phyloP scores from a whole-genome alignment of 2,113 vertebrate species.

The Empidonax alnorum region DNA sequence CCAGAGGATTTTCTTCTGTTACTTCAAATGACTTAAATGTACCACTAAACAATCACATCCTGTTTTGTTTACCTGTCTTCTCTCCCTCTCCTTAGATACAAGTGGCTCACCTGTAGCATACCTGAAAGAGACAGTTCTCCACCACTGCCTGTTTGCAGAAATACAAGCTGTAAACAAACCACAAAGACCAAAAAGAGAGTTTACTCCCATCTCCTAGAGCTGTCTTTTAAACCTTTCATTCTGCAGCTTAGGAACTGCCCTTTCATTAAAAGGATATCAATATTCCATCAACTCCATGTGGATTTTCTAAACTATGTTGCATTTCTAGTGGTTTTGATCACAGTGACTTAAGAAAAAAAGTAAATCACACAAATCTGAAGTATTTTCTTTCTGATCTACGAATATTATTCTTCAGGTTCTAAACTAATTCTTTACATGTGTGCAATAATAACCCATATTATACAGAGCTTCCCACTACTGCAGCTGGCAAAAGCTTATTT shows the following conservation, averaged over 20 bases:
- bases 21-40: background rate
- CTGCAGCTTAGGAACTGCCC: background rate
- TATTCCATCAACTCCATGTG: background rate
- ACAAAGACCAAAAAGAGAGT: background rate
- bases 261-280: background rate
- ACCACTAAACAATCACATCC: background rate
- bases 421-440: background rate
- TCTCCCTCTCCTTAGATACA: background rate
- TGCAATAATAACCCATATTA: background rate
- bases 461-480: background rate
- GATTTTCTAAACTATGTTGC: background rate
- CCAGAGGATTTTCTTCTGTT: background rate
- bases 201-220: background rate
- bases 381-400: background rate
- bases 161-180: background rate
- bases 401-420: background rate
- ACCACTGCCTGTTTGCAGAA: background rate
- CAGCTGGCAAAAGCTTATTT: background rate
- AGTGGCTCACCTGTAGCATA: background rate
- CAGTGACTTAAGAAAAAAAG: background rate
- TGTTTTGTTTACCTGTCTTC: background rate
- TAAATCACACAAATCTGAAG: background rate
- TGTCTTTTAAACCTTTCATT: background rate
- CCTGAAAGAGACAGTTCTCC: background rate
- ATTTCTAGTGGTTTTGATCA: background rate